Evolutionary conservation across 1,140 invertebrate species (phyloP).

Genomic region (Chrysomallon squamiferum): DNA sequence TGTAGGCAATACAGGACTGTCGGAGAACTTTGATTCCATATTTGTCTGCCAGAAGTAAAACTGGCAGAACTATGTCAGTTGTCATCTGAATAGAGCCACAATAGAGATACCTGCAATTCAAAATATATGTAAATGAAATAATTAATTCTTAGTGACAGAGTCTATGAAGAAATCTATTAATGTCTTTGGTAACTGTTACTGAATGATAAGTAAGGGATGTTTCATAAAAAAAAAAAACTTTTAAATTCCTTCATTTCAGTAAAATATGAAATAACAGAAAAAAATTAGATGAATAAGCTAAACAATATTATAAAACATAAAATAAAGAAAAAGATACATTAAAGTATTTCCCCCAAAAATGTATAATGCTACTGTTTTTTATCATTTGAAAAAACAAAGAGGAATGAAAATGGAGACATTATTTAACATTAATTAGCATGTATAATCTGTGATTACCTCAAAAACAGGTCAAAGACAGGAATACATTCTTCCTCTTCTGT

Average conservation of each 20-base stretch:
- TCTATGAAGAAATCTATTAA: background rate
- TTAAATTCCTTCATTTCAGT: no score
- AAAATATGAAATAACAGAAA: no score
- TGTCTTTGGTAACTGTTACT: background rate
- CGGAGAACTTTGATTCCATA: slow-evolving; percentile 48
- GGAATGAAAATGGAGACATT: no score
- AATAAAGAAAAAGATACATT: no score
- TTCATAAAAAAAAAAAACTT: background rate
- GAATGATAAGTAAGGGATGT: background rate
- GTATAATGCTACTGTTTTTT: no score
- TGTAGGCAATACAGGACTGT: slow-evolving; percentile 56
- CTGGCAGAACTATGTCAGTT: slow-evolving; percentile 48
- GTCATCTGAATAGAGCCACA: slow-evolving; percentile 44
- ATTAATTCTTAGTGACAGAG: no score
- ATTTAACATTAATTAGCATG: no score
- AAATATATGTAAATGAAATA: no score
- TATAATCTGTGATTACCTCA: slow-evolving; percentile 49
- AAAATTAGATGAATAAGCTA: no score
- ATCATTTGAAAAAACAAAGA: no score
- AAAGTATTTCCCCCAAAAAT: no score
- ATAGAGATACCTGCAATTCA: slow-evolving; percentile 53
- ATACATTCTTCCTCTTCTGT: slow-evolving; percentile 56
- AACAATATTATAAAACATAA: no score
- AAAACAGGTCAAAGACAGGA: slow-evolving; percentile 49
- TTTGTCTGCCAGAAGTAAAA: slow-evolving; percentile 57